Percentiles rank a stretch among this genome's conserved stretches.
These are phyloP conservation scores for Accipiter cooperii DNA, from an alignment of 2,113 vertebrate genomes.

Conservation along the genomic window DNA sequence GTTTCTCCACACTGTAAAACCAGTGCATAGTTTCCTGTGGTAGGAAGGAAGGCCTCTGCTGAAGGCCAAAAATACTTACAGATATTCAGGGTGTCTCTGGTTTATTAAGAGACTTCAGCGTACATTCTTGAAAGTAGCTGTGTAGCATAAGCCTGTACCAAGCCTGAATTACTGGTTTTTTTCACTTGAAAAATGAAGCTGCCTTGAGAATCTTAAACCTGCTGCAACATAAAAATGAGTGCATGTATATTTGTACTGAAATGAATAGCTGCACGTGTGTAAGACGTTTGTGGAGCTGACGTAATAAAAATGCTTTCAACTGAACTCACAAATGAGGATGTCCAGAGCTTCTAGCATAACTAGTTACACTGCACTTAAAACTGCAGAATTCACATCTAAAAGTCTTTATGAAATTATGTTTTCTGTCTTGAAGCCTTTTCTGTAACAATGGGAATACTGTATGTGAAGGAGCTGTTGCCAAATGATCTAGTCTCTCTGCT, in stretches of 20 bases:
- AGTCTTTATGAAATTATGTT: neutral
- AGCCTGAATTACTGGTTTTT: neutral
- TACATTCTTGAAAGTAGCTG: neutral
- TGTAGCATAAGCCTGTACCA: neutral
- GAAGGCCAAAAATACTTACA: neutral
- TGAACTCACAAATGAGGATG: neutral
- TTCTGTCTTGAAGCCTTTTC: constrained; percentile 13
- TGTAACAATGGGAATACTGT: neutral
- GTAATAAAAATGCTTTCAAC: neutral
- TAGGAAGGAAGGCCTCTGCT: neutral
- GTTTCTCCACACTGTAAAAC: neutral
- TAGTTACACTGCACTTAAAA: neutral
- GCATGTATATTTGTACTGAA: neutral
- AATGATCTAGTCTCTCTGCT: neutral
- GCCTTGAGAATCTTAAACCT: neutral
- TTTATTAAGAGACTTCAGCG: neutral
- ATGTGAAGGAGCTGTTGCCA: neutral
- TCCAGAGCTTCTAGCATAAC: neutral
- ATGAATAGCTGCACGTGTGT: neutral
- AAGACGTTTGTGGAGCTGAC: neutral
- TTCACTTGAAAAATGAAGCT: neutral
- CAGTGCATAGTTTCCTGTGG: neutral
- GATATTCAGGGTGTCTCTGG: neutral
- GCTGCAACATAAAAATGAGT: neutral
- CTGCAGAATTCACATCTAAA: neutral